Evolutionary conservation across 2,888 invertebrate genomes (phyloP), one percentile per base, ranked within the genome.

Genomic region (Pterostichus niger): DNA sequence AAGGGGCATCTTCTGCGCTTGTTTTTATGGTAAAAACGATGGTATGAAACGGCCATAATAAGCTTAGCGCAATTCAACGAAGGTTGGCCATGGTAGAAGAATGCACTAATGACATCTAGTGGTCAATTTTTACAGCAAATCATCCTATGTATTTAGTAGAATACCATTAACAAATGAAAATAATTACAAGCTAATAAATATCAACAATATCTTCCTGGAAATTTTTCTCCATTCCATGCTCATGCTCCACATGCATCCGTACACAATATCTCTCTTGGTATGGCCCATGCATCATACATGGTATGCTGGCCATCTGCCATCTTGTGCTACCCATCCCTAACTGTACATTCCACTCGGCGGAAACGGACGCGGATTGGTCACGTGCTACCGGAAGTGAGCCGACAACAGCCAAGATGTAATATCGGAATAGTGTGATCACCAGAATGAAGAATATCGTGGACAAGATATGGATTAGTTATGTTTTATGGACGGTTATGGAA

Each of bases 281-380:
- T 73, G 17, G 15, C n/a, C 24, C 44, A 44, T 71, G 46, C 15
- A 71, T 73, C 73, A 73, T 73, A 73, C 17, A 73, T 73, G 73
- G 73, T 73, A 73, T 73, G 73, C 17, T 73, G 73, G 73, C 35
- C 11, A 44, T 13, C 73, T 73, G 73, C 46, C 73, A 49, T 73
- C 49, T 44, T 11, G 35, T 11, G 35, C 73, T 15, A 10, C 44
- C 49, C 33, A 24, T 15, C 46, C 17, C 44, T 24, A 24, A 24
- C 15, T 73, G 33, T 5, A 52, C 49, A 75, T 75, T 75, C 75
- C 75, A 17, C 17, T 44, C 40, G 68, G 10, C 68, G 68, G 68
- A 71, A 71, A 75, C 75, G 75, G 75, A 75, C 52, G 33, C 33
- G 75, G 52, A 75, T 75, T 75, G 75, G 75, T 75, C 75, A 75